These are phyloP conservation scores for Osmerus eperlanus DNA, from an alignment of 2,113 vertebrate species.

Conservation along the genomic window DNA sequence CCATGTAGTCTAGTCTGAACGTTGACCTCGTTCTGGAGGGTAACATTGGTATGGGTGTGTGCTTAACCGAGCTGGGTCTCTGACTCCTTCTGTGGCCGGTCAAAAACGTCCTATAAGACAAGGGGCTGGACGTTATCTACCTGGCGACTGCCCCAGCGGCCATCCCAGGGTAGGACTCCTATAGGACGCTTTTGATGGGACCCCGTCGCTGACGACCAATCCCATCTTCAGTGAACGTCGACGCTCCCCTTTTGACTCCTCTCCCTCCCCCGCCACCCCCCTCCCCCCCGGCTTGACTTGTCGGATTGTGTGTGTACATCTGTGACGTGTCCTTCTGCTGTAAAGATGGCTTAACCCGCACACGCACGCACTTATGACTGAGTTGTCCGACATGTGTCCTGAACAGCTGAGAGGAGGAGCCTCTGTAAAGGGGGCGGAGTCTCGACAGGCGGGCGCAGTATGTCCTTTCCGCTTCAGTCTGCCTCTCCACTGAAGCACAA, in stretches of 20 bases:
- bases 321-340: conserved; percentile 22
- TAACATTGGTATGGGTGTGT: not conserved
- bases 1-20: too few relatives aligned
- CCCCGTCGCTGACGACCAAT: too few relatives aligned
- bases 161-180: conserved; percentile 49
- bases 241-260: not conserved
- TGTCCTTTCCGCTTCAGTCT: conserved; percentile 24
- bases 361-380: conserved; percentile 16
- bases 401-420: conserved; percentile 38
- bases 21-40: conserved; percentile 5
- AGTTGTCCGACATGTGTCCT: conserved; percentile 48
- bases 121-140: conserved; percentile 37
- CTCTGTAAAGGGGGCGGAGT: conserved; percentile 16
- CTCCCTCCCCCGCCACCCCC: not conserved
- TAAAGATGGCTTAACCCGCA: not conserved
- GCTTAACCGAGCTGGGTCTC: conserved; percentile 24
- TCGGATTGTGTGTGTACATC: conserved; percentile 30
- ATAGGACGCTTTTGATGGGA: conserved; percentile 58
- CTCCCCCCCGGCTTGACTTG: conserved; percentile 31
- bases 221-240: conserved; percentile 12
- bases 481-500: conserved; percentile 8
- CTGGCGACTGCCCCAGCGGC: conserved; percentile 45
- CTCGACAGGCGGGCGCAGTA: conserved; percentile 11
- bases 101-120: conserved; percentile 61
- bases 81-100: conserved; percentile 42